These are phyloP conservation scores for Phataginus tricuspis DNA, from an alignment of 2,797 vertebrate species.

Conservation along the genomic window DNA sequence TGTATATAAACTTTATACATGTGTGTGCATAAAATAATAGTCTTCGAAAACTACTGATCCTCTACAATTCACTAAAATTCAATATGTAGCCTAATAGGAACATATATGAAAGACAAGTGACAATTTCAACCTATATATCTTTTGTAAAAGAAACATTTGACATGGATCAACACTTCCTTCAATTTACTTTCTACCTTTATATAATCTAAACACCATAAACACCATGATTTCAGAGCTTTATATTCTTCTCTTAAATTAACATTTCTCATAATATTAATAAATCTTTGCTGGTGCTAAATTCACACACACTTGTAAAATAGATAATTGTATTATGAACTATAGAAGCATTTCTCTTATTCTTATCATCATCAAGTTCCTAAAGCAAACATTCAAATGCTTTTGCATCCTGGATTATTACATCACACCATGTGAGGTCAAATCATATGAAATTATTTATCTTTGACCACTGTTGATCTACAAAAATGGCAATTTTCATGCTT, in stretches of 20 bases:
- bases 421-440: not conserved
- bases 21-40: not conserved
- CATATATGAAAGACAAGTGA: constrained; percentile 6
- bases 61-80: constrained; percentile 13
- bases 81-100: not conserved
- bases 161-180: not conserved
- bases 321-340: not conserved
- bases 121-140: not conserved
- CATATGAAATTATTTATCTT: not conserved
- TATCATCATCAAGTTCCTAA: constrained; percentile 32
- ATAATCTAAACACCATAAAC: not conserved
- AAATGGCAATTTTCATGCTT: not conserved
- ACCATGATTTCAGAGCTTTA: not conserved
- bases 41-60: not conserved
- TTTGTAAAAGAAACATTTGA: not conserved
- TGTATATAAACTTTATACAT: not conserved
- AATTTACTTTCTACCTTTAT: not conserved
- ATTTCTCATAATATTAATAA: constrained; percentile 14
- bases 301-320: constrained; percentile 1
- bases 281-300: not conserved
- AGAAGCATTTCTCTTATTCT: not conserved
- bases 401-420: not conserved
- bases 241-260: not conserved
- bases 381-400: not conserved
- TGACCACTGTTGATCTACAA: not conserved